A percentile compares a stretch with the other conserved stretches of the same genome.
Evolutionary conservation across 2,888 invertebrate species (phyloP).

Genomic region (Ochropleura plecta): DNA sequence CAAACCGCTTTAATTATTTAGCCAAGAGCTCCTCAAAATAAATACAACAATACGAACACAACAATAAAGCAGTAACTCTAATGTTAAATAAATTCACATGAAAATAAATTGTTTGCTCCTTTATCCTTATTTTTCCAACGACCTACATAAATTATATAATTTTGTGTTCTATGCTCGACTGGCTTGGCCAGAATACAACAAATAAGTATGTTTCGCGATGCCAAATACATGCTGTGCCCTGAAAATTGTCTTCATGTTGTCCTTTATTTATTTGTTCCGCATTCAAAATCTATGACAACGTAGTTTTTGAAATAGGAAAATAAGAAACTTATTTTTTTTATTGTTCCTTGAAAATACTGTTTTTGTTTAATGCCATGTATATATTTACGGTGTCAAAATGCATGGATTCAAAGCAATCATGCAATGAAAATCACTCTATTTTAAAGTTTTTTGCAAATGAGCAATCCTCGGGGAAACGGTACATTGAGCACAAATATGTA

Average conservation of each 20-base stretch:
- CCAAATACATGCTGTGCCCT: constrained; percentile 52
- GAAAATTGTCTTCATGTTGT: constrained; percentile 11
- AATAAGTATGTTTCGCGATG: constrained; percentile 39
- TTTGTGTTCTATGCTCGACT: constrained; percentile 31
- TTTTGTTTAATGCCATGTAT: no score
- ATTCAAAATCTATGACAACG: constrained; percentile 9
- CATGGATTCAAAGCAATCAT: constrained; percentile 19
- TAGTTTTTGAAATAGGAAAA: not conserved
- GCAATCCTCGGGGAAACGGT: constrained; percentile 22
- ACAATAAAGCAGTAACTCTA: not conserved
- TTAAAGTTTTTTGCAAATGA: constrained; percentile 52
- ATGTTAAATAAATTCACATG: constrained; percentile 5
- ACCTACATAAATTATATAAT: constrained; percentile 27
- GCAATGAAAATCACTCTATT: constrained; percentile 36
- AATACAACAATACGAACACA: not conserved
- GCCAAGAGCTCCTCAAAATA: not conserved
- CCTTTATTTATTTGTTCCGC: constrained; percentile 31
- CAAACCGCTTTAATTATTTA: no score
- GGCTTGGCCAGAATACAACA: constrained; percentile 45
- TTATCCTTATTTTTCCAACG: constrained; percentile 1
- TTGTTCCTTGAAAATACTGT: no score
- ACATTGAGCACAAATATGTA: constrained; percentile 80
- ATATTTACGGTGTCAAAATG: not conserved
- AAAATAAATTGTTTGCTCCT: not conserved
- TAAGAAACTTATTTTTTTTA: not conserved